Conservation (phyloP, 1,140 invertebrate genomes). For the Thaumatotibia leucotreta region DNA sequence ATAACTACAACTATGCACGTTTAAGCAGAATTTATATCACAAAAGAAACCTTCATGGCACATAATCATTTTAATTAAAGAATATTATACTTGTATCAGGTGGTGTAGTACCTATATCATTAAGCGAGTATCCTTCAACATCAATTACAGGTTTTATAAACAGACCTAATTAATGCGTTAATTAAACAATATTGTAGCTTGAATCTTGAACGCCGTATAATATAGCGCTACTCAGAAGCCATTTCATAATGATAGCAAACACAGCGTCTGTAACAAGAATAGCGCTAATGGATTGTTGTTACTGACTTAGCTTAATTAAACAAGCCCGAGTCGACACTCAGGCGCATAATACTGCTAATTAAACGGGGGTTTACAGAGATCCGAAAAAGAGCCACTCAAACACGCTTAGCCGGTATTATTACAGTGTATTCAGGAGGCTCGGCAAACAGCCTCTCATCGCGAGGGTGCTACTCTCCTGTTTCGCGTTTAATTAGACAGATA, state of each 20-base stretch:
- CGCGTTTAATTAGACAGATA: conserved; percentile 76
- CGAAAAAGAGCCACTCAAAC: conserved; percentile 74
- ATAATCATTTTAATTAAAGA: no score
- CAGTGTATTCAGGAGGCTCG: conserved; percentile 71
- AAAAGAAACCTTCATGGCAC: no score
- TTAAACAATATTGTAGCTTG: not conserved
- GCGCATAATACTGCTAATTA: conserved; percentile 75
- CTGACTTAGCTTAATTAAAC: conserved; percentile 75
- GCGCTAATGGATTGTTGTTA: conserved; percentile 65
- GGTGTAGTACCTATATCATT: no score
- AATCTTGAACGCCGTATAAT: not conserved
- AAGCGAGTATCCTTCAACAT: not conserved
- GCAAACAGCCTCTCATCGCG: conserved; percentile 66
- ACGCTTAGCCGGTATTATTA: conserved; percentile 75
- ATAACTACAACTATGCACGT: no score
- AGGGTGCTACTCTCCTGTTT: conserved; percentile 74
- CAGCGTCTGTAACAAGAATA: conserved; percentile 26
- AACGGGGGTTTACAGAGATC: conserved; percentile 72
- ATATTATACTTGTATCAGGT: no score
- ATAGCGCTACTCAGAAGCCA: not conserved
- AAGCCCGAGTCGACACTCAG: conserved; percentile 68
- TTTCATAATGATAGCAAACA: conserved; percentile 27
- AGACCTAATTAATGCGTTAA: not conserved
- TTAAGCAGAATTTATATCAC: no score
- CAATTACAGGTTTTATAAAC: not conserved